Conservation (phyloP, 2,888 invertebrate species). For the Choristoneura rosaceana region DNA sequence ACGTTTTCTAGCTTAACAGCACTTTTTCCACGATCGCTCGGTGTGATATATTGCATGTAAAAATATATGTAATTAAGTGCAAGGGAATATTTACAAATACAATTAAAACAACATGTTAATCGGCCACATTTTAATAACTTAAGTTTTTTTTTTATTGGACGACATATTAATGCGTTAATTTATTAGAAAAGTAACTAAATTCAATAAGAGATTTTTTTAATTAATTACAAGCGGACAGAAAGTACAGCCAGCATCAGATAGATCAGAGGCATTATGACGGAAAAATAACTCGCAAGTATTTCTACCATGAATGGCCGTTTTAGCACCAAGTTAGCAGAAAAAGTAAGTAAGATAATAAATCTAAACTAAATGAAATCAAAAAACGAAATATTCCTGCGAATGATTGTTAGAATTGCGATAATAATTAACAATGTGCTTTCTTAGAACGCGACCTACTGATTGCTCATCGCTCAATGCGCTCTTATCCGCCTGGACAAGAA, state of each 20-base stretch:
- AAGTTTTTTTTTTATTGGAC: slow-evolving; percentile 8
- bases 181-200: background rate
- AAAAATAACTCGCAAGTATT: background rate
- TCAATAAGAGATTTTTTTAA: background rate
- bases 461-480: background rate
- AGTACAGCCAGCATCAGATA: background rate
- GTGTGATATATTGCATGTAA: slow-evolving; percentile 36
- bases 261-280: background rate
- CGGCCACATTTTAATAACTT: slow-evolving; percentile 27
- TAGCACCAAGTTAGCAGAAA: background rate
- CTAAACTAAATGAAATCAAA: background rate
- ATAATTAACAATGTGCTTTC: background rate
- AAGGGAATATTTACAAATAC: slow-evolving; percentile 17
- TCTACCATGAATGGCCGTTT: background rate
- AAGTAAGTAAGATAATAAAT: background rate
- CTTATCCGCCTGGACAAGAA: background rate
- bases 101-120: slow-evolving; percentile 37
- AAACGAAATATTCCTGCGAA: background rate
- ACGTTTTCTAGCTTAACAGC: slow-evolving; percentile 10
- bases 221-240: background rate
- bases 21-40: slow-evolving; percentile 35
- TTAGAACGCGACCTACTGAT: no score
- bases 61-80: slow-evolving; percentile 28
- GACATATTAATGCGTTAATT: slow-evolving; percentile 12
- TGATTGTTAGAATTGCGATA: background rate